Conservation (phyloP, 2,113 vertebrate species). For the Microcebus ravelobensis region DNA sequence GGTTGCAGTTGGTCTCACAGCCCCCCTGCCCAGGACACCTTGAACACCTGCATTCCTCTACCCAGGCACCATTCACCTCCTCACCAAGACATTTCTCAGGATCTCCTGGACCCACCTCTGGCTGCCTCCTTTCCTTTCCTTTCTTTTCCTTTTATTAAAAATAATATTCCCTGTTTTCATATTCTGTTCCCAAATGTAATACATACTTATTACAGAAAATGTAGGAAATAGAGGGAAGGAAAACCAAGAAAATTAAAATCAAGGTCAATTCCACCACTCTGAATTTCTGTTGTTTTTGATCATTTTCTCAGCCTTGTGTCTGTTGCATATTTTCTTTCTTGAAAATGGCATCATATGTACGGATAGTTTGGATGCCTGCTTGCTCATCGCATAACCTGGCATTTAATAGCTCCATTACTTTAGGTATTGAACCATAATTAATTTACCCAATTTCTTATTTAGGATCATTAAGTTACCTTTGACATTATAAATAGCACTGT, state of each 20-base stretch:
- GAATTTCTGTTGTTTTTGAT: background rate
- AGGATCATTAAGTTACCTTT: background rate
- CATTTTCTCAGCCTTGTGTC: background rate
- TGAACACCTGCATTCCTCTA: rapidly evolving
- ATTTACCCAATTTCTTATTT: background rate
- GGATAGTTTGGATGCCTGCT: background rate
- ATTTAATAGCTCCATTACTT: background rate
- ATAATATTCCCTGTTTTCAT: background rate
- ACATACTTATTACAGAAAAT: background rate
- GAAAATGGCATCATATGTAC: background rate
- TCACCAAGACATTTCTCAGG: no score
- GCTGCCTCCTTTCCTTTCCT: background rate
- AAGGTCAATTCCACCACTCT: background rate
- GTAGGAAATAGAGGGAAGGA: background rate
- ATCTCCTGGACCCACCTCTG: background rate
- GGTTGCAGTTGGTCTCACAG: background rate
- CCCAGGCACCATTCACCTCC: no score
- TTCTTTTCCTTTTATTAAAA: background rate
- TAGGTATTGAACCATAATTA: background rate
- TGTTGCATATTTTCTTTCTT: background rate
- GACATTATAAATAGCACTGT: background rate
- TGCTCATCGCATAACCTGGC: background rate
- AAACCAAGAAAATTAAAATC: background rate
- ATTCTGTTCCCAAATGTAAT: background rate
- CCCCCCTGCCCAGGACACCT: no score